phyloP scores from a whole-genome alignment of 2,888 invertebrate species.

The Drosophila diplacantha region DNA sequence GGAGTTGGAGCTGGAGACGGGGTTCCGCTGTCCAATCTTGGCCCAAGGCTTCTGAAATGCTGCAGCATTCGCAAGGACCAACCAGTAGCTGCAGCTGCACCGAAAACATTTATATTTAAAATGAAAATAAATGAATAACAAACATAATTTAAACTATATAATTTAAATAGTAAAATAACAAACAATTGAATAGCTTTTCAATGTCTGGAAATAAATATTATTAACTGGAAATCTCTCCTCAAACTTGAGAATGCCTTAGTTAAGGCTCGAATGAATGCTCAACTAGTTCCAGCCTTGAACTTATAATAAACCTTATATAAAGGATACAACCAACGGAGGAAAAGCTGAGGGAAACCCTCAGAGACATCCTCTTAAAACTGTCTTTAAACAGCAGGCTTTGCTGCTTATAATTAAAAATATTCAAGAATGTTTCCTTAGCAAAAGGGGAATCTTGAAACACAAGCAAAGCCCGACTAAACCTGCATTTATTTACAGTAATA shows the following conservation, averaged over 20 bases:
- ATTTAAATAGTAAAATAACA: background rate
- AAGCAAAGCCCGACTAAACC: background rate
- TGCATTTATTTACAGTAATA: background rate
- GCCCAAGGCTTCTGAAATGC: slow-evolving; percentile 43
- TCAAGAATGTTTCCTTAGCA: background rate
- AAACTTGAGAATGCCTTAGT: too few species aligned
- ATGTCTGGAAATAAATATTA: background rate
- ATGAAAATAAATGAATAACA: too few species aligned
- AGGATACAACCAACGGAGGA: background rate
- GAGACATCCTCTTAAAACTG: background rate
- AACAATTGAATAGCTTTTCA: background rate
- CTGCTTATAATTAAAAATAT: background rate
- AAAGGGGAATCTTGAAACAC: background rate
- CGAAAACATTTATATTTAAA: background rate
- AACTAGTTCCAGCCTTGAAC: background rate
- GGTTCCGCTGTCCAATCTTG: slow-evolving; percentile 15
- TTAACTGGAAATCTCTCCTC: background rate
- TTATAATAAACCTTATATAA: background rate
- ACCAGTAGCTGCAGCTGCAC: background rate
- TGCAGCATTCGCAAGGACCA: slow-evolving; percentile 20
- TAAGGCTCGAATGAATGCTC: background rate
- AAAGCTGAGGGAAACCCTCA: too few species aligned
- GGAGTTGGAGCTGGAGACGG: background rate
- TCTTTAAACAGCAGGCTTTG: too few species aligned
- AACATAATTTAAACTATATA: background rate